These are phyloP conservation scores for Neolamprologus fasciatus DNA, from an alignment of 2,113 vertebrate genomes.

Conservation along the genomic window DNA sequence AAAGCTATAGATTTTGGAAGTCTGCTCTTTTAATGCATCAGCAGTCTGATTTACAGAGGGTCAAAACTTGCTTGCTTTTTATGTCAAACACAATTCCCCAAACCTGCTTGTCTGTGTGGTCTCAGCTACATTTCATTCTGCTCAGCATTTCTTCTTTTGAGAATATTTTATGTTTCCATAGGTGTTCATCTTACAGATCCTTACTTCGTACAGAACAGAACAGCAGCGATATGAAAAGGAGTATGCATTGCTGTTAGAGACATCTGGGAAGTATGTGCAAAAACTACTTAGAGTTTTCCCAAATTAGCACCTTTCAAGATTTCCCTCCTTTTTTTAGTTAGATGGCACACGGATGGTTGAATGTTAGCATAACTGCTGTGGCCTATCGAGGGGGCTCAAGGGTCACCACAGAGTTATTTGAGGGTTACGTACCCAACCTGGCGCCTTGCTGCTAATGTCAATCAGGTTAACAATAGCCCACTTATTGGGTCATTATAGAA, in stretches of 20 bases:
- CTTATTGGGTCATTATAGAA: conserved; percentile 48
- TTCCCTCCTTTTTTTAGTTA: not conserved
- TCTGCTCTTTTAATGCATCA: conserved; percentile 51
- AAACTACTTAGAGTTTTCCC: not conserved
- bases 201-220: not conserved
- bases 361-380: conserved; percentile 9
- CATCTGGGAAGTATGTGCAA: not conserved
- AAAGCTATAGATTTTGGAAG: not conserved
- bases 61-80: conserved; percentile 23
- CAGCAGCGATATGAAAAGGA: not conserved
- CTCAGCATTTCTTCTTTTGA: conserved; percentile 31
- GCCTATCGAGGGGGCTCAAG: not conserved
- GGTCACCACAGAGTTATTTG: conserved; percentile 18
- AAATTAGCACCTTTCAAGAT: not conserved
- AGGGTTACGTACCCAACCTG: conserved; percentile 19
- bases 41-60: conserved; percentile 47
- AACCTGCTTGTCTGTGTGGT: conserved; percentile 24
- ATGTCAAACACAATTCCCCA: conserved; percentile 43
- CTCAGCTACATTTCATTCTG: conserved; percentile 22
- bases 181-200: not conserved
- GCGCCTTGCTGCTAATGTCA: conserved; percentile 45
- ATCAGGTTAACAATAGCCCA: conserved; percentile 57
- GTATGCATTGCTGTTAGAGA: accelerated
- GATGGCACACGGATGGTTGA: not conserved
- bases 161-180: not conserved